Evolutionary conservation across 2,888 invertebrate species (phyloP), one percentile per base, ranked within the genome.

Genomic region (Helicoverpa assulta): DNA sequence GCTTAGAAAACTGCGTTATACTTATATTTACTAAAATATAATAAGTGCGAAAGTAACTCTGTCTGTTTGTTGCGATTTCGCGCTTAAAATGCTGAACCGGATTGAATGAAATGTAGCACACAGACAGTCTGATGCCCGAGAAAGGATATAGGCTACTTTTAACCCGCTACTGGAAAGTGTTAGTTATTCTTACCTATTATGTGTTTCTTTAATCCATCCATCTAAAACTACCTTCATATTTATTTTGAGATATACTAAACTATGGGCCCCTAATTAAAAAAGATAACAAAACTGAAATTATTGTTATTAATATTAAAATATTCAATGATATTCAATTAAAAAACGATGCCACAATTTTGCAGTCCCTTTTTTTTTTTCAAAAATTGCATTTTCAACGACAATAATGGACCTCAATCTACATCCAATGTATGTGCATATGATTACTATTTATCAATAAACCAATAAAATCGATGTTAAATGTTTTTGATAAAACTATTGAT

Each of bases 401-500:
- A 14, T 67, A 64, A 61, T 58, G n/a, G 37, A 52, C 8, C 16
- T 10, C 53, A 72, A 67, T 73, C 63, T 80, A n/a, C n/a, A n/a
- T n/a, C n/a, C n/a, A n/a, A n/a, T n/a, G n/a, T n/a, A 77, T 70
- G 67, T 57, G 67, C 66, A 80, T 71, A 81, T 59, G 50, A 70
- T 80, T 74, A 73, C 26, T 40, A 69, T 60, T 73, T 70, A 80
- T 72, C 78, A 67, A 75, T 70, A 63, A 51, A 43, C 57, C 18
- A 59, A 78, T 81, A 76, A 78, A 75, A 70, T 64, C 37, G 21
- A 68, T 67, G 43, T 62, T 62, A 65, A 70, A 78, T 57, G 78
- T 68, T 66, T 67, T 54, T 50, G 67, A 80, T 77, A 81, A 71
- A 67, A 69, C 43, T 40, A 56, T 71, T 60, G 54, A 69, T 64